Conservation (phyloP, 2,113 vertebrate genomes). For the Galbula dea region DNA sequence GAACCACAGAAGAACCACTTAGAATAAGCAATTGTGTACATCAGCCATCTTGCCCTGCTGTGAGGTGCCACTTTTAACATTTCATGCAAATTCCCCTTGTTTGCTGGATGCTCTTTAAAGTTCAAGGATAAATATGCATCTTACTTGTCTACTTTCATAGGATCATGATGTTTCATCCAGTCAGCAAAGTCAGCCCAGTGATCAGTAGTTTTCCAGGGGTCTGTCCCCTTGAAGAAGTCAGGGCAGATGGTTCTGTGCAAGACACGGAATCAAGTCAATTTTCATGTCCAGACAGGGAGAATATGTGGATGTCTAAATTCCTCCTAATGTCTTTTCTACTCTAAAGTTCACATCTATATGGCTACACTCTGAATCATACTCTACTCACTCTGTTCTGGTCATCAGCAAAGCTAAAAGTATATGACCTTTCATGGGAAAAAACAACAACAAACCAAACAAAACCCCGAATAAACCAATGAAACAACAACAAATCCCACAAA, state of each 20-base stretch:
- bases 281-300: background rate
- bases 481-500: background rate
- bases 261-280: background rate
- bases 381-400: background rate
- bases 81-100: background rate
- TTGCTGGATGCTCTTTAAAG: background rate
- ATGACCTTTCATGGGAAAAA: background rate
- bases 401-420: background rate
- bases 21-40: background rate
- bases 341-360: background rate
- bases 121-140: background rate
- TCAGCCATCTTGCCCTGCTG: background rate
- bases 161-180: constrained; percentile 82
- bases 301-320: background rate
- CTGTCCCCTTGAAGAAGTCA: constrained; percentile 87
- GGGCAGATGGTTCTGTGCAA: constrained; percentile 79
- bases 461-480: too few relatives aligned
- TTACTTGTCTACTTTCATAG: constrained; percentile 84
- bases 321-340: background rate
- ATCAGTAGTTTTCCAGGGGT: constrained; percentile 79
- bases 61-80: background rate
- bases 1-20: background rate
- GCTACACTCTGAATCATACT: background rate
- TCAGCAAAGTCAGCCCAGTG: constrained; percentile 82
- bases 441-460: background rate